A percentile compares a stretch with the other conserved stretches of the same genome.
These are phyloP conservation scores for Eulemur mongoz DNA, from an alignment of 2,797 vertebrate species.

Conservation along the genomic window DNA sequence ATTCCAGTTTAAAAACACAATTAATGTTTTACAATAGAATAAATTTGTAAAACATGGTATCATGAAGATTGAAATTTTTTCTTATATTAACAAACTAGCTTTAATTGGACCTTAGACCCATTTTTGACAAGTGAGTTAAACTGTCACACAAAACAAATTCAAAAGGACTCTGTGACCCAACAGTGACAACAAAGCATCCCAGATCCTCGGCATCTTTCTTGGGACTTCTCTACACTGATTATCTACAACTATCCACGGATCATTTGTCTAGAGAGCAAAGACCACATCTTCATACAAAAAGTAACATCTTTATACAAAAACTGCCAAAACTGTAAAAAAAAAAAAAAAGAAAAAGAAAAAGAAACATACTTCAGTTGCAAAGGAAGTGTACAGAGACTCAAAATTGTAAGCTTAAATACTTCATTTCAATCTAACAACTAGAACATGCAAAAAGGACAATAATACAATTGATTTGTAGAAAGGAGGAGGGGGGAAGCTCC, in stretches of 20 bases:
- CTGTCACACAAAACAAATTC: neutral
- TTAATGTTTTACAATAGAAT: neutral
- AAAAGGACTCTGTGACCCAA: neutral
- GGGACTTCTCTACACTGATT: neutral
- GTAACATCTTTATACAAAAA: neutral
- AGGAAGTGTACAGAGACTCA: neutral
- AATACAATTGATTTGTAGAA: neutral
- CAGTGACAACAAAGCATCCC: neutral
- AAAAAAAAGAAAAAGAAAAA: neutral
- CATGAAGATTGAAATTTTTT: neutral
- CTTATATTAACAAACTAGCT: neutral
- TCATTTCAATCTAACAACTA: neutral
- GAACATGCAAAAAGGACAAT: neutral
- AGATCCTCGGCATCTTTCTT: neutral
- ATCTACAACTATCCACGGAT: neutral
- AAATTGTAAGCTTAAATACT: slow-evolving; percentile 10
- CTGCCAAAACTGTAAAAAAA: neutral
- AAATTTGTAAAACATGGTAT: neutral
- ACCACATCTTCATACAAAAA: neutral
- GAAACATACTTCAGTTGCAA: neutral
- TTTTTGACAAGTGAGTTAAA: neutral
- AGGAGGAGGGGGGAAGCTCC: neutral
- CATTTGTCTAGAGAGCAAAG: neutral
- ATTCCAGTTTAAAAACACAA: neutral
- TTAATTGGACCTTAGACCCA: neutral